Evolutionary conservation across 1,140 invertebrate genomes (phyloP).

Genomic region (Rhizoglyphus robini): DNA sequence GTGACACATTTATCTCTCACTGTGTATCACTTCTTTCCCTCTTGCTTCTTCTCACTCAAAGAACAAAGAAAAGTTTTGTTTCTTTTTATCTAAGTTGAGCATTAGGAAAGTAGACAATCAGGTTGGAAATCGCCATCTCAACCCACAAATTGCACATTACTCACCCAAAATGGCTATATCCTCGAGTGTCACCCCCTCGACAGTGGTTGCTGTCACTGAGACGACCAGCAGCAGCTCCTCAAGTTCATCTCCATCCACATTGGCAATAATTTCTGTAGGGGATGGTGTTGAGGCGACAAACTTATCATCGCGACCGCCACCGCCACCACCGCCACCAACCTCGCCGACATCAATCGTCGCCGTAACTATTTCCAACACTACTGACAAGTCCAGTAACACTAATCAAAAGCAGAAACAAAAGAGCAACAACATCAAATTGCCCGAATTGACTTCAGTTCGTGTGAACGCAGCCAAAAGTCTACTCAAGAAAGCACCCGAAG

Average conservation of each 20-base stretch:
- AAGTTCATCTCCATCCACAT: background rate
- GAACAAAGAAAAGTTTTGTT: too few relatives aligned
- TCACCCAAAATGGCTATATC: too few relatives aligned
- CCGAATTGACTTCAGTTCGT: background rate
- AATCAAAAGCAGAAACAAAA: background rate
- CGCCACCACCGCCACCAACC: constrained; percentile 5
- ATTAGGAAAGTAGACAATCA: too few relatives aligned
- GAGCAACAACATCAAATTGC: background rate
- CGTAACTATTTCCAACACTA: background rate
- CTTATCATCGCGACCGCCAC: background rate
- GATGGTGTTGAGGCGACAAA: background rate
- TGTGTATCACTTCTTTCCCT: too few relatives aligned
- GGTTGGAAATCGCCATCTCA: too few relatives aligned
- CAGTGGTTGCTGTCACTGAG: background rate
- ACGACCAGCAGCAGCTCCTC: background rate
- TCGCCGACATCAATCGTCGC: background rate
- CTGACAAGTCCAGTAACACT: background rate
- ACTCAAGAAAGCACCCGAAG: background rate
- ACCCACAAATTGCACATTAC: too few relatives aligned
- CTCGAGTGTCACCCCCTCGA: too few relatives aligned
- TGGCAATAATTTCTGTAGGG: background rate
- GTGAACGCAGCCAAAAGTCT: background rate
- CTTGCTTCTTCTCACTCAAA: too few relatives aligned
- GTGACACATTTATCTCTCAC: too few relatives aligned
- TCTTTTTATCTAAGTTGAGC: too few relatives aligned